A percentile compares a stretch with the other conserved stretches of the same genome.
Conservation (phyloP, 2,797 vertebrate species). For the Catharus ustulatus region DNA sequence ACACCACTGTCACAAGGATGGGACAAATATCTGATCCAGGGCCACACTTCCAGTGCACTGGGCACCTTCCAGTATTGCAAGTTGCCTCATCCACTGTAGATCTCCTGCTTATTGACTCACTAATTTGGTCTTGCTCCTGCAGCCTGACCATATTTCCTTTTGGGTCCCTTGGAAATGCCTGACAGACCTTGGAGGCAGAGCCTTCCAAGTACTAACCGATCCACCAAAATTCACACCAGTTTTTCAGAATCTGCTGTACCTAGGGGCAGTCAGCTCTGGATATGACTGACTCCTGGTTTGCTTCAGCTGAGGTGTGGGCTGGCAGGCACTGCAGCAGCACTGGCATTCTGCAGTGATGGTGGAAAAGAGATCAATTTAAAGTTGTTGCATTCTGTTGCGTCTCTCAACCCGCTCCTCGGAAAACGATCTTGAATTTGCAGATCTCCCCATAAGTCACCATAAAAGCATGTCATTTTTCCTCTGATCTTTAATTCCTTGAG, state of each 20-base stretch:
- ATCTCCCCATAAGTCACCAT: conserved; percentile 33
- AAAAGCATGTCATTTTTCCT: conserved; percentile 29
- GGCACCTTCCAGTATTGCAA: not conserved
- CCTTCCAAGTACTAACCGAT: not conserved
- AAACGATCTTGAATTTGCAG: not conserved
- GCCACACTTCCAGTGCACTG: not conserved
- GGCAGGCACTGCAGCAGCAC: not conserved
- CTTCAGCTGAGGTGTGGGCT: not conserved
- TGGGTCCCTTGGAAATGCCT: not conserved
- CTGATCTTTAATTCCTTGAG: conserved; percentile 63
- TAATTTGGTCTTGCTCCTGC: not conserved
- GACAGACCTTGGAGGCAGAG: not conserved
- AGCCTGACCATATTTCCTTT: not conserved
- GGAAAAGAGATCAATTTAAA: not conserved
- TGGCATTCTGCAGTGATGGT: not conserved
- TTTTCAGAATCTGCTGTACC: not conserved
- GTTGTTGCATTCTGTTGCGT: not conserved
- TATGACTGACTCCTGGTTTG: not conserved
- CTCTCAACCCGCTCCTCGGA: not conserved
- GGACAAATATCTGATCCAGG: not conserved
- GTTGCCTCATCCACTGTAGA: not conserved
- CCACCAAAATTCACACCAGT: not conserved
- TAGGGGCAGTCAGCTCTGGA: accelerated
- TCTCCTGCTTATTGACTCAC: not conserved
- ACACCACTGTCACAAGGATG: not conserved